Evolutionary conservation across 2,888 invertebrate genomes (phyloP), one percentile per base, ranked within the genome.

Genomic region (Acleris laterana): DNA sequence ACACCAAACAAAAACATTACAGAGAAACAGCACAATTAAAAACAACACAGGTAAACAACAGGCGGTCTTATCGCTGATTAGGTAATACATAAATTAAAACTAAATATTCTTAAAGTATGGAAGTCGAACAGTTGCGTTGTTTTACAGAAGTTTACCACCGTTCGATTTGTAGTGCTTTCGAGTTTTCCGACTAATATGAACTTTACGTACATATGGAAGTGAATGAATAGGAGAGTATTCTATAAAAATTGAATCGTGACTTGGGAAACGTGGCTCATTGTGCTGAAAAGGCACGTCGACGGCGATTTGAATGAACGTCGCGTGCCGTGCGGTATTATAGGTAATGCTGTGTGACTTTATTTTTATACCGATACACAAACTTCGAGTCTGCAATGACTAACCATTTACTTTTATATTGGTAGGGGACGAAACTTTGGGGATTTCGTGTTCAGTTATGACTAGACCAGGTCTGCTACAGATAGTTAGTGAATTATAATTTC

Each of bases 261-360:
- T 57, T 22, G 22, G 44, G 20, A n/a, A 58, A 46, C 17, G 60
- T 22, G 22, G 51, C 50, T 32, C 32, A 59, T 59, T 59, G 57
- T 55, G 44, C 32, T 55, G 50, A 65, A 66, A 62, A 62, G 62
- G 56, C 51, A 48, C 89, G 90, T 89, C 89, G 88, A 81, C 79
- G 77, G 74, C 73, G 80, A 88, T 89, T 88, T 90, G 90, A 91
- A 90, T 90, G 91, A 83, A 90, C 78, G 65, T 74, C 85, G 90
- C 90, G 90, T 91, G 90, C 73, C 69, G 65, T 88, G 88, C 87
- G 88, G 74, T 82, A 89, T 81, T 82, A 81, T 77, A 72, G 77
- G 72, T 77, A 79, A 78, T 77, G 76, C 73, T 70, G 70, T 78
- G 66, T 62, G 66, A 66, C 66, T 66, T 62, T 66, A 75, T 77